Evolutionary conservation across 2,888 invertebrate species (phyloP), one percentile per base, ranked within the genome.

Genomic region (Rhamnusium bicolor): DNA sequence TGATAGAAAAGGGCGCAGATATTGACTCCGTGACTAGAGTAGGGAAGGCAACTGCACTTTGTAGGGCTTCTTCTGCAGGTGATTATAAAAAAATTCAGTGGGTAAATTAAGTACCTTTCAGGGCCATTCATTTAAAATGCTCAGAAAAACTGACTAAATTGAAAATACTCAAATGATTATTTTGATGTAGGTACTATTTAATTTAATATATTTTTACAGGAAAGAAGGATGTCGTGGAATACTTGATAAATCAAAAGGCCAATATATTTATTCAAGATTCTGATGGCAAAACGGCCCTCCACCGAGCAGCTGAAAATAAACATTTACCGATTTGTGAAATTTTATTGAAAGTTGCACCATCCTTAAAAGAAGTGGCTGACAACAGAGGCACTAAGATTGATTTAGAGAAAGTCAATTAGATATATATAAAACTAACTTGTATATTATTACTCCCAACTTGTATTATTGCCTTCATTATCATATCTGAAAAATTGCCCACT

Each of bases 241-340:
- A 94, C 60, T 89, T 97, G 62, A 86, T 95, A 24, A 85, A 90
- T 18, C 88, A 89, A 69, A 91, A 93, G 76, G 95, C 95, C 6
- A 89, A 92, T 86, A 85, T 91, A 3, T 86, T 89, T 76, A 82
- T 92, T 21, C 90, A 91, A 86, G 97, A 97, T 87, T 90, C 90
- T 62, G 96, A 97, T 89, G 95, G 95, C 0, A 93, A 94, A 86
- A 95, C 94, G 32, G 92, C 93, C 21, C 89, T 97, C 19, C 96
- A 97, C 87, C 93, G 96, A 86, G 95, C 95, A 18, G 89, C 90
- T 14, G 89, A 91, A 81, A 91, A 79, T 63, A 74, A 74, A 7
- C 77, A 80, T 60, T 71, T 60, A 10, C 71, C 69, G 1, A 80
- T 82, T 40, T 79, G 78, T 53, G 67, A 73, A 54, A 54, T 74